Evolutionary conservation across 2,888 invertebrate genomes (phyloP).

Genomic region (Mycalesis mineus): DNA sequence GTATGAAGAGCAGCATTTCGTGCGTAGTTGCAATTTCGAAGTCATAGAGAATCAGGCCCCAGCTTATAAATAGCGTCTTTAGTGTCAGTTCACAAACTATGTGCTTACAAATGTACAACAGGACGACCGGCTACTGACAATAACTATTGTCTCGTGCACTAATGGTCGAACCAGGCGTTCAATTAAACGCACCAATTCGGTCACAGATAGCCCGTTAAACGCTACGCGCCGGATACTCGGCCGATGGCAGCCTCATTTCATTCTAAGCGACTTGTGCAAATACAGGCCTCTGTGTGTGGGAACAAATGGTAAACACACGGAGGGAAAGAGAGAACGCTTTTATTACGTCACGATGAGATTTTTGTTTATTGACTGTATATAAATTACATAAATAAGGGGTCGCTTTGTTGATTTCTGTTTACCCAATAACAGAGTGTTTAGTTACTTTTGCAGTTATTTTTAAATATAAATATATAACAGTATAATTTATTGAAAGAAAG

Average conservation of each 20-base stretch:
- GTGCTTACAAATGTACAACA: constrained; percentile 33
- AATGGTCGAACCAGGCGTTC: constrained; percentile 67
- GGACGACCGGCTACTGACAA: constrained; percentile 46
- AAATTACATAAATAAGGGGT: neutral
- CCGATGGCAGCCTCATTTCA: constrained; percentile 41
- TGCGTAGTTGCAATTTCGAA: neutral
- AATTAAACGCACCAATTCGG: constrained; percentile 68
- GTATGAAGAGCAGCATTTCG: neutral
- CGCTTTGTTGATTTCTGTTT: neutral
- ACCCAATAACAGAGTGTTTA: neutral
- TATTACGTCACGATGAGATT: constrained; percentile 6
- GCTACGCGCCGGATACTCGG: constrained; percentile 42
- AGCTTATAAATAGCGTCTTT: constrained; percentile 1
- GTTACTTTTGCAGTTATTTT: too few relatives aligned
- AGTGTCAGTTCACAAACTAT: constrained; percentile 20
- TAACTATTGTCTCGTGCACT: constrained; percentile 62
- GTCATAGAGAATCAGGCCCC: neutral
- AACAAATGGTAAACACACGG: constrained; percentile 13
- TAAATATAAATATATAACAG: too few relatives aligned
- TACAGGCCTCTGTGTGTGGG: constrained; percentile 20
- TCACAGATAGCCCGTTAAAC: constrained; percentile 51
- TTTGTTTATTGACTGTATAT: constrained; percentile 4
- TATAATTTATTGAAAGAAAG: too few relatives aligned
- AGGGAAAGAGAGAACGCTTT: constrained; percentile 9
- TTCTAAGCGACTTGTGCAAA: constrained; percentile 33